Evolutionary conservation across 2,113 vertebrate genomes (phyloP).

Genomic region (Opisthocomus hoazin): DNA sequence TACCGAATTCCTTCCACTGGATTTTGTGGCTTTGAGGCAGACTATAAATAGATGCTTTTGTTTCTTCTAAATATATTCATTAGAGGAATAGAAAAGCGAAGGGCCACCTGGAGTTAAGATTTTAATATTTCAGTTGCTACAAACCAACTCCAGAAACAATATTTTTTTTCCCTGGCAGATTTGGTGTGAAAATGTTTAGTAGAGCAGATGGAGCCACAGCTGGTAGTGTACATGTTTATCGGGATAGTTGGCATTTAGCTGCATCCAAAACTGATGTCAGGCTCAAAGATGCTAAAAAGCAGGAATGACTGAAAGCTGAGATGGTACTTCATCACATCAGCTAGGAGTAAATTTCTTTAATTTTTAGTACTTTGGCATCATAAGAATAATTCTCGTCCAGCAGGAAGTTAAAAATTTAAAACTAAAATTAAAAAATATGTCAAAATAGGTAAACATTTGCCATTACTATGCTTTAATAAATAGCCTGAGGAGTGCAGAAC

Average conservation of each 20-base stretch:
- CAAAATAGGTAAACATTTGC: slow-evolving; percentile 53
- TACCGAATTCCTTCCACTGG: not conserved
- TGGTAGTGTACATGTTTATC: slow-evolving; percentile 80
- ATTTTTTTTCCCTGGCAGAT: slow-evolving; percentile 59
- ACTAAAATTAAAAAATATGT: slow-evolving; percentile 1
- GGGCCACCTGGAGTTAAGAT: slow-evolving; percentile 77
- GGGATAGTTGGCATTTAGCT: slow-evolving; percentile 76
- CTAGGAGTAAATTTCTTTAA: slow-evolving; percentile 50
- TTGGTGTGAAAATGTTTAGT: slow-evolving; percentile 76
- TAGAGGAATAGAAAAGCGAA: slow-evolving; percentile 53
- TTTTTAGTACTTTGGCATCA: slow-evolving; percentile 7
- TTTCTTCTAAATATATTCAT: slow-evolving; percentile 35
- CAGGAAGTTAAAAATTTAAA: slow-evolving; percentile 32
- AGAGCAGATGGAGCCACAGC: slow-evolving; percentile 87
- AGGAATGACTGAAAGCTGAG: slow-evolving; percentile 27
- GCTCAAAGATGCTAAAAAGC: slow-evolving; percentile 69
- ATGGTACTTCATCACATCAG: slow-evolving; percentile 38
- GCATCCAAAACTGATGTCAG: slow-evolving; percentile 75
- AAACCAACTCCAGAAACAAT: slow-evolving; percentile 81
- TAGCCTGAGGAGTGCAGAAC: slow-evolving; percentile 14
- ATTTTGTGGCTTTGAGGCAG: not conserved
- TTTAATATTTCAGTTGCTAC: slow-evolving; percentile 84
- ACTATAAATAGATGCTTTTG: not conserved
- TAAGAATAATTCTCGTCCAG: slow-evolving; percentile 25
- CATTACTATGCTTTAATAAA: slow-evolving; percentile 32